Evolutionary conservation across 2,797 vertebrate species (phyloP).

Genomic region (Staurois parvus): DNA sequence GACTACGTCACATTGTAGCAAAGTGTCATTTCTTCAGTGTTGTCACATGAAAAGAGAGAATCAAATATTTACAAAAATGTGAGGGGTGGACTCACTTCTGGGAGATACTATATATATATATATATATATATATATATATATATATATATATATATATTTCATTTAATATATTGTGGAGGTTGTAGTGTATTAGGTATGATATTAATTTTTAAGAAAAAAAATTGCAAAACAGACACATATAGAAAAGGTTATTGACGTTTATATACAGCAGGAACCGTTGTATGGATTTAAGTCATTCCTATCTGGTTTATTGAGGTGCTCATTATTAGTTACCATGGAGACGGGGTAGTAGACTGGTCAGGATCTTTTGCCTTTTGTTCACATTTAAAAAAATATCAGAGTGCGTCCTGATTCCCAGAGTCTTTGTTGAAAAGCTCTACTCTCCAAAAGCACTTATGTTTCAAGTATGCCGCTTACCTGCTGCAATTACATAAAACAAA

Average conservation of each 20-base stretch:
- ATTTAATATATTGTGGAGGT: too few relatives aligned
- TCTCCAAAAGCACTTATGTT: not conserved
- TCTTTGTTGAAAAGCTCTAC: not conserved
- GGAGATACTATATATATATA: too few relatives aligned
- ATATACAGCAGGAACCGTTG: not conserved
- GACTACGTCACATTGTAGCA: too few relatives aligned
- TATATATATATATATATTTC: too few relatives aligned
- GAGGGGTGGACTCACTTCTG: too few relatives aligned
- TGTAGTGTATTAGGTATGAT: too few relatives aligned
- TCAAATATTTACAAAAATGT: too few relatives aligned
- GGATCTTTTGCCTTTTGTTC: conserved; percentile 14
- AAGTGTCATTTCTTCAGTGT: too few relatives aligned
- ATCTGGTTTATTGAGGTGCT: conserved; percentile 9
- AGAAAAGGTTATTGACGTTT: not conserved
- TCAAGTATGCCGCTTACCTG: not conserved
- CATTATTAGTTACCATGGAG: conserved; percentile 36
- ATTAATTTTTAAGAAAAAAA: too few relatives aligned
- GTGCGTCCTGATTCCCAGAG: not conserved
- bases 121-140: too few relatives aligned
- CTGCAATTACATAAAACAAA: not conserved
- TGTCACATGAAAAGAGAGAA: too few relatives aligned
- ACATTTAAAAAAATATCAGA: conserved; percentile 5
- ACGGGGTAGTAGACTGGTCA: not conserved
- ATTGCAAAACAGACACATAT: too few relatives aligned
- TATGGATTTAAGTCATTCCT: not conserved